phyloP scores from a whole-genome alignment of 2,888 invertebrate species.

The Melieria omissa region DNA sequence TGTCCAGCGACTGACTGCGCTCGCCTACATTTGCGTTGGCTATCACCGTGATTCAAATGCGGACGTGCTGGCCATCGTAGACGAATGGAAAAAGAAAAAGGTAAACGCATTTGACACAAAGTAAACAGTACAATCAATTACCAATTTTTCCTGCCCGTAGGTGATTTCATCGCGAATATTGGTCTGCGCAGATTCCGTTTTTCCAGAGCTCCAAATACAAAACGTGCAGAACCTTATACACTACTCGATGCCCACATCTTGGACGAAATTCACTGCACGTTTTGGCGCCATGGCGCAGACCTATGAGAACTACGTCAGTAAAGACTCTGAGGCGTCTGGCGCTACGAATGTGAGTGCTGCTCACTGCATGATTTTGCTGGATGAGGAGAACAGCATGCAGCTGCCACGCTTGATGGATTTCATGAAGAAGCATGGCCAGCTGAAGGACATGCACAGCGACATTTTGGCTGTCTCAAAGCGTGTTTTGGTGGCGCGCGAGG shows the following conservation, averaged over 20 bases:
- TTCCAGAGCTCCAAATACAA: conserved; percentile 73
- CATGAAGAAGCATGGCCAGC: conserved; percentile 64
- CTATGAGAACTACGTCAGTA: conserved; percentile 64
- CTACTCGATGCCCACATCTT: conserved; percentile 75
- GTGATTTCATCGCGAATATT: conserved; percentile 65
- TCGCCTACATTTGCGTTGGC: conserved; percentile 46
- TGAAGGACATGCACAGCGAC: conserved; percentile 52
- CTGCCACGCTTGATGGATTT: conserved; percentile 73
- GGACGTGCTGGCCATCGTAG: conserved; percentile 40
- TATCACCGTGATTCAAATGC: conserved; percentile 43
- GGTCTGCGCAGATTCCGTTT: conserved; percentile 76
- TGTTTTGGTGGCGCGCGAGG: conserved; percentile 47
- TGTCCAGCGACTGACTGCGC: conserved; percentile 47
- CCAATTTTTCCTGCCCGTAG: conserved; percentile 38
- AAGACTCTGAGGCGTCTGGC: conserved; percentile 39
- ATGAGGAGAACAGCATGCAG: conserved; percentile 71
- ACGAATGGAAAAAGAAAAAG: conserved; percentile 50
- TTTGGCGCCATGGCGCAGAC: conserved; percentile 76
- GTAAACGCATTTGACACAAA: conserved; percentile 34
- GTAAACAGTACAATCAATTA: not conserved
- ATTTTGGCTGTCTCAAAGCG: conserved; percentile 47
- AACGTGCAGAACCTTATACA: conserved; percentile 77
- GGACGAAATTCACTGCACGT: conserved; percentile 76
- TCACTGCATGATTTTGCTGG: conserved; percentile 70
- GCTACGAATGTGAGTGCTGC: not conserved